These are phyloP conservation scores for Acromyrmex heyeri DNA, from an alignment of 1,140 invertebrate genomes.

Conservation along the genomic window DNA sequence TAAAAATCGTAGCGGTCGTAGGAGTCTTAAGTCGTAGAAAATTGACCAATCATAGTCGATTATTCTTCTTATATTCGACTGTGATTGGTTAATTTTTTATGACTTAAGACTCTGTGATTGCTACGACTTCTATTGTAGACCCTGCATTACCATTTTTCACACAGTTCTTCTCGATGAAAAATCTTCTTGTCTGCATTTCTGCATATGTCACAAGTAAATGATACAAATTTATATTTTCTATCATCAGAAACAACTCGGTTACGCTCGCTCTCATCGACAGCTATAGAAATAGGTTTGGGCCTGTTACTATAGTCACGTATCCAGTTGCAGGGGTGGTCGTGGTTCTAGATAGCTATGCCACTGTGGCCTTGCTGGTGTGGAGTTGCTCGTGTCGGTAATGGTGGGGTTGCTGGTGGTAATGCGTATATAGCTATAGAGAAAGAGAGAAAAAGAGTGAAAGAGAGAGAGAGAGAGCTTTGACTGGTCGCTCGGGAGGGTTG, in stretches of 20 bases:
- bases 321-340: constrained; percentile 50
- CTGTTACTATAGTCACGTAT: constrained; percentile 28
- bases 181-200: not conserved
- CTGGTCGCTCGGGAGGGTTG: constrained; percentile 81
- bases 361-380: constrained; percentile 58
- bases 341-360: constrained; percentile 63
- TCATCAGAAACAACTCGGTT: constrained; percentile 20
- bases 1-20: no score
- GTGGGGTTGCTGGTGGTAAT: constrained; percentile 55
- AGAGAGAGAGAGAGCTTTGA: constrained; percentile 69
- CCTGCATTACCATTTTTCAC: not conserved
- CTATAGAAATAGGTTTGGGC: constrained; percentile 45
- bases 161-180: not conserved
- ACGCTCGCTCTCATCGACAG: not conserved
- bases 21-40: no score
- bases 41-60: no score
- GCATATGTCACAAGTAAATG: not conserved
- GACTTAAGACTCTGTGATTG: no score
- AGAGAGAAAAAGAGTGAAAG: constrained; percentile 14
- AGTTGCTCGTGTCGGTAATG: constrained; percentile 50
- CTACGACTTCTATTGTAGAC: no score
- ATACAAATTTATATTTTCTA: constrained; percentile 29
- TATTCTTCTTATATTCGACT: no score
- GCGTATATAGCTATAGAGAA: constrained; percentile 53
- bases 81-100: no score